Evolutionary conservation across 2,113 vertebrate genomes (phyloP).

Genomic region (Cyanoderma ruficeps): DNA sequence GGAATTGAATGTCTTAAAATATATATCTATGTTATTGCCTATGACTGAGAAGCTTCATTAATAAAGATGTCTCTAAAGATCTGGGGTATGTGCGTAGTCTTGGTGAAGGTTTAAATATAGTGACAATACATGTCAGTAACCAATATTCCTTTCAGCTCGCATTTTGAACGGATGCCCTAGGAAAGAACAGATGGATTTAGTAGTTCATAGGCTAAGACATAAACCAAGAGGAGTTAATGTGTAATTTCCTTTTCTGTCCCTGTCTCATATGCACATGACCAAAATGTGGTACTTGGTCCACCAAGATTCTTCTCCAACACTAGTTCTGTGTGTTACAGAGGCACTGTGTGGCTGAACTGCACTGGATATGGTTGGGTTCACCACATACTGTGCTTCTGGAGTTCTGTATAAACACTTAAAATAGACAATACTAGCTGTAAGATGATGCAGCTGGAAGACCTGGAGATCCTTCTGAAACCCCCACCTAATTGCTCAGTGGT

Average conservation of each 20-base stretch:
- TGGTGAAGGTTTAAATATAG: not conserved
- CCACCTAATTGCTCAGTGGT: not conserved
- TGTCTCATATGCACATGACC: not conserved
- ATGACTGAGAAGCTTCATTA: slow-evolving; percentile 6
- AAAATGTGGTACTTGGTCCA: not conserved
- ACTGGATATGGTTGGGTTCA: not conserved
- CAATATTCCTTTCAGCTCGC: not conserved
- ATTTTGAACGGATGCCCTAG: not conserved
- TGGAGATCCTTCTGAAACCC: not conserved
- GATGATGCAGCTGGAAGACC: not conserved
- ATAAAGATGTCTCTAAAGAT: slow-evolving; percentile 1
- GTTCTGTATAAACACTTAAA: not conserved
- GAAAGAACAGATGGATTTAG: not conserved
- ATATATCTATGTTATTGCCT: not conserved
- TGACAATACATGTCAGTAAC: not conserved
- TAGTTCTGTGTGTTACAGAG: not conserved
- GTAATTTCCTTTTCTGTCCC: not conserved
- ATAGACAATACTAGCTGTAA: not conserved
- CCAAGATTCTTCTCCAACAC: not conserved
- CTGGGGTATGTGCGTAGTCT: not conserved
- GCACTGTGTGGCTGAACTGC: not conserved
- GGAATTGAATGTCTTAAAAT: not conserved
- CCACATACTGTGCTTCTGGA: not conserved
- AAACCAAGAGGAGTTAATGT: not conserved
- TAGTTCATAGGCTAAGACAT: not conserved